These are phyloP conservation scores for Pangasianodon hypophthalmus DNA, from an alignment of 2,113 vertebrate species.

Conservation along the genomic window DNA sequence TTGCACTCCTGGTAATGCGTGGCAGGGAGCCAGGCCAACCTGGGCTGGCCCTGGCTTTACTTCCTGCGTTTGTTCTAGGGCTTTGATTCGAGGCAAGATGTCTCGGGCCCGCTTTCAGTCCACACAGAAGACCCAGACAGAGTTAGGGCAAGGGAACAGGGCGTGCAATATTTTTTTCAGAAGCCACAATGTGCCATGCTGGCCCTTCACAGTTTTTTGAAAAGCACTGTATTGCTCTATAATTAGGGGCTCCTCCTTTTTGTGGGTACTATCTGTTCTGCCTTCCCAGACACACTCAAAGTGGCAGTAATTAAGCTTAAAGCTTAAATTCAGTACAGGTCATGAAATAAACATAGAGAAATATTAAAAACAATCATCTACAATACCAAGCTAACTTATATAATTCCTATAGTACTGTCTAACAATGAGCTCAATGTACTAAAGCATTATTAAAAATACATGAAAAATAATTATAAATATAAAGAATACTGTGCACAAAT, in stretches of 20 bases:
- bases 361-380: neutral
- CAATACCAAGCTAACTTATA: neutral
- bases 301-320: constrained; percentile 1
- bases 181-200: constrained; percentile 44
- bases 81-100: constrained; percentile 79
- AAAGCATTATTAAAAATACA: neutral
- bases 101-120: constrained; percentile 70
- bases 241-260: constrained; percentile 62
- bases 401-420: neutral
- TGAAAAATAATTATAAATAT: neutral
- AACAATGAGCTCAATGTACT: neutral
- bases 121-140: constrained; percentile 67
- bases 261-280: constrained; percentile 16
- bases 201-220: constrained; percentile 40
- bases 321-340: neutral
- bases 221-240: constrained; percentile 56
- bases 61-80: constrained; percentile 80
- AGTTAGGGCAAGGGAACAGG: constrained; percentile 57
- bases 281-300: constrained; percentile 6
- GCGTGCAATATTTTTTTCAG: constrained; percentile 41
- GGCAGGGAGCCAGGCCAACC: constrained; percentile 69
- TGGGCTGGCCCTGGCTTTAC: constrained; percentile 66
- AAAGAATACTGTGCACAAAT: neutral
- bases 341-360: neutral
- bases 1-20: constrained; percentile 52